phyloP scores from a whole-genome alignment of 2,888 invertebrate species.

The Drosophila monieri region DNA sequence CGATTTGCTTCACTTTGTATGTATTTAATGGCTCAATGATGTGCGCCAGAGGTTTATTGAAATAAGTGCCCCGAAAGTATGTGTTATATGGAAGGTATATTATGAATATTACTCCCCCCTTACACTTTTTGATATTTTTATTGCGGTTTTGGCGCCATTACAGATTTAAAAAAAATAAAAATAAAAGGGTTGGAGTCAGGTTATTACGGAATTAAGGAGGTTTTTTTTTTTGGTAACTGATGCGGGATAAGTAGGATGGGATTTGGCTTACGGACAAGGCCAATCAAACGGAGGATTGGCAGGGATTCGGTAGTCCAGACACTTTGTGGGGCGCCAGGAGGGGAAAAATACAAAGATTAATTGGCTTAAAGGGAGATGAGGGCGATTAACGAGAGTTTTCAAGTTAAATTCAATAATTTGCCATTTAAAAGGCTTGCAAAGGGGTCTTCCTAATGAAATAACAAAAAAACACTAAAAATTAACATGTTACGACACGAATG shows the following conservation, averaged over 20 bases:
- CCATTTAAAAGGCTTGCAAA: too few relatives aligned
- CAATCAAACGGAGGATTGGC: slow-evolving; percentile 1
- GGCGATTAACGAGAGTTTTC: too few relatives aligned
- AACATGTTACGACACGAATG: too few relatives aligned
- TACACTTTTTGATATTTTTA: not conserved
- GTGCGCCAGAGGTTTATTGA: slow-evolving; percentile 38
- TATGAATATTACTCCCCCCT: slow-evolving; percentile 4
- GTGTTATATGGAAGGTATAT: slow-evolving; percentile 17
- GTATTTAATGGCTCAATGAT: slow-evolving; percentile 51
- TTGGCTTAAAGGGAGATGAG: not conserved
- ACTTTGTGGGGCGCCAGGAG: not conserved
- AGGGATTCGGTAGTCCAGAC: not conserved
- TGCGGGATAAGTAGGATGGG: slow-evolving; percentile 1
- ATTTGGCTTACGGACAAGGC: not conserved
- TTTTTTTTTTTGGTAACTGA: not conserved
- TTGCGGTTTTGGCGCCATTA: slow-evolving; percentile 25
- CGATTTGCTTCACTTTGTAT: slow-evolving; percentile 44
- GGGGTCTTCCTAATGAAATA: too few relatives aligned
- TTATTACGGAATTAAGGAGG: slow-evolving; percentile 13
- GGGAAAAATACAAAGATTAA: not conserved
- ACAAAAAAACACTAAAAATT: too few relatives aligned
- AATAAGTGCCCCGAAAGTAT: slow-evolving; percentile 38
- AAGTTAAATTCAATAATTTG: too few relatives aligned
- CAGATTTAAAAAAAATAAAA: not conserved
- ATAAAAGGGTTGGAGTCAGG: not conserved